Conservation (phyloP, 2,113 vertebrate genomes). For the Aptenodytes patagonicus region DNA sequence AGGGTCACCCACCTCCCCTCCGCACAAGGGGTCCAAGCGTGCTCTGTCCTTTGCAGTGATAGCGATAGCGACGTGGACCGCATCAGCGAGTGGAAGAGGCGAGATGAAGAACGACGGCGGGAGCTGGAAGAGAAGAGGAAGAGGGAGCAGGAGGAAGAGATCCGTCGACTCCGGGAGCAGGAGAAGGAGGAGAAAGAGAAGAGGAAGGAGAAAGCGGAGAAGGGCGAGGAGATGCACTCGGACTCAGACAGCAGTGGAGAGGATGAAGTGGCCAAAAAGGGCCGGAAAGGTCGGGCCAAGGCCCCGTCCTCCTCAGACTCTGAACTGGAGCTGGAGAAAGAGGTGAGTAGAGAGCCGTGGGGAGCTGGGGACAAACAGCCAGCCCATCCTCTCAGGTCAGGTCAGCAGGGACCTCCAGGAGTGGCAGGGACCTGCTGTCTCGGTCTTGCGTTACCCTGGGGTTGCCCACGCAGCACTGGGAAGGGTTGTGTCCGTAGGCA, state of each 20-base stretch:
- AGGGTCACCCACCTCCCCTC: not conserved
- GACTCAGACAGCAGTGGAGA: slow-evolving; percentile 80
- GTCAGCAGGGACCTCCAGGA: not conserved
- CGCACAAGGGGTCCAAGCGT: rapidly evolving
- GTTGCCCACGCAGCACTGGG: not conserved
- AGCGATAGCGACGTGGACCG: slow-evolving; percentile 90
- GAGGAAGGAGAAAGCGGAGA: slow-evolving; percentile 84
- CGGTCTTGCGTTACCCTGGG: not conserved
- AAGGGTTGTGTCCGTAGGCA: not conserved
- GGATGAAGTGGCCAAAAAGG: slow-evolving; percentile 83
- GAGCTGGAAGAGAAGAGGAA: slow-evolving; percentile 93
- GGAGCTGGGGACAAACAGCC: not conserved
- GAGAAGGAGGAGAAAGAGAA: slow-evolving; percentile 92
- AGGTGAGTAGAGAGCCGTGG: slow-evolving; percentile 5
- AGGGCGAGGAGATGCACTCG: slow-evolving; percentile 46
- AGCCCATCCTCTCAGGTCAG: not conserved
- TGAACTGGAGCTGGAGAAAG: slow-evolving; percentile 76
- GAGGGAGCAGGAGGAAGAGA: slow-evolving; percentile 92
- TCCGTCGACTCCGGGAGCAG: slow-evolving; percentile 86
- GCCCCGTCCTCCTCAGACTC: slow-evolving; percentile 85
- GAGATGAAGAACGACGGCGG: slow-evolving; percentile 86
- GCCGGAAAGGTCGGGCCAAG: slow-evolving; percentile 79
- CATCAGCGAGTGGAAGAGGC: slow-evolving; percentile 95
- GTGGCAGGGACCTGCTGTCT: not conserved
- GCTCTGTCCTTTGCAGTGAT: not conserved